Conservation (phyloP, 2,888 invertebrate genomes). For the Melieria crassipennis region DNA sequence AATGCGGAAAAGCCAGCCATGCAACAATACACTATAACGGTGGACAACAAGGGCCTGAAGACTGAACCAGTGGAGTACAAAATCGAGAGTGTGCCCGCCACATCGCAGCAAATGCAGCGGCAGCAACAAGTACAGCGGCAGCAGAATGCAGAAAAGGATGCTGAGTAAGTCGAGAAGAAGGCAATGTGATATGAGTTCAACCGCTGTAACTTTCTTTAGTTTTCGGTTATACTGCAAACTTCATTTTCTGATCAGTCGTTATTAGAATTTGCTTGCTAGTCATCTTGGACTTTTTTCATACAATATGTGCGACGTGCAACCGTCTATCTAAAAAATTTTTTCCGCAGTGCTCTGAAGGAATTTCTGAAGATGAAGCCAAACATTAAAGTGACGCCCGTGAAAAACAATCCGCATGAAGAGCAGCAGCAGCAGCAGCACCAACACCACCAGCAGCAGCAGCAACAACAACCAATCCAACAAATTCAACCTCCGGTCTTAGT, state of each 20-base stretch:
- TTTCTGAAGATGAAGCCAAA: constrained; percentile 64
- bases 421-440: constrained; percentile 42
- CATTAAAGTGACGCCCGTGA: constrained; percentile 62
- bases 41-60: constrained; percentile 56
- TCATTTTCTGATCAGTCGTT: constrained; percentile 58
- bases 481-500: constrained; percentile 30
- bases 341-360: constrained; percentile 58
- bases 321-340: constrained; percentile 1
- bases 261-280: constrained; percentile 24
- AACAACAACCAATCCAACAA: constrained; percentile 35
- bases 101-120: constrained; percentile 34
- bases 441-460: constrained; percentile 37
- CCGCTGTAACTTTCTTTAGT: too few species aligned
- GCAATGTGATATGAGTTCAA: too few species aligned
- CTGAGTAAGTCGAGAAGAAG: too few species aligned
- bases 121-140: constrained; percentile 20
- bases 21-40: constrained; percentile 65
- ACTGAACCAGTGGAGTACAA: constrained; percentile 58
- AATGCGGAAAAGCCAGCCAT: constrained; percentile 47
- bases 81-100: constrained; percentile 47
- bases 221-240: too few species aligned
- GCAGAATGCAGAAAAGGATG: constrained; percentile 55
- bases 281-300: not conserved
- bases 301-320: not conserved
- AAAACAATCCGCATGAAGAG: constrained; percentile 37